Percentiles rank a stretch among this genome's conserved stretches.
These are phyloP conservation scores for Tinamus major DNA, from an alignment of 2,797 vertebrate genomes.

Conservation along the genomic window DNA sequence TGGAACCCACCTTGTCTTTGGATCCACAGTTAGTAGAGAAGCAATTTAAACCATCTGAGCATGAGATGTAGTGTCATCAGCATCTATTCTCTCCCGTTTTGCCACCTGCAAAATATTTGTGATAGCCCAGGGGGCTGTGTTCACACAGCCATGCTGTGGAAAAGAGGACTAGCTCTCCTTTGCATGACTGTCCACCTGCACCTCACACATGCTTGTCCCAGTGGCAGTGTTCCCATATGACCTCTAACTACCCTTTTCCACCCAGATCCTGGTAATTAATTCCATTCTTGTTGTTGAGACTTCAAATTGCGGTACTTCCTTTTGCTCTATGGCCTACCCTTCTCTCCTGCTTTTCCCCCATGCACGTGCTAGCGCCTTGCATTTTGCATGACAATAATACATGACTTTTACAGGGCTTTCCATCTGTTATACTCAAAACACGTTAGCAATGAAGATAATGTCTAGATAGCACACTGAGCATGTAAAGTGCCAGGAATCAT, in stretches of 20 bases:
- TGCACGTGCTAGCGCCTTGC: neutral
- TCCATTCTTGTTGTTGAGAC: neutral
- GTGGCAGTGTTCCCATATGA: neutral
- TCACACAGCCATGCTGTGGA: neutral
- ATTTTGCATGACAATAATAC: neutral
- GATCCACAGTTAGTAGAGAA: neutral
- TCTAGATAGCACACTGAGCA: neutral
- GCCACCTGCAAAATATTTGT: slow-evolving; percentile 13
- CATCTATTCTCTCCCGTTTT: slow-evolving; percentile 25
- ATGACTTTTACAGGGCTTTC: neutral
- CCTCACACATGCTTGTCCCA: neutral
- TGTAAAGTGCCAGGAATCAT: neutral
- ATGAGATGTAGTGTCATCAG: neutral
- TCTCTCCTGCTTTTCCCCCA: neutral
- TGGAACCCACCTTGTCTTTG: slow-evolving; percentile 42
- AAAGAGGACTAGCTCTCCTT: neutral
- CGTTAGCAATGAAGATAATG: neutral
- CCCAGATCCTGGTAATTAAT: neutral
- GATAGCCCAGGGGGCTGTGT: neutral
- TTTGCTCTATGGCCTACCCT: neutral
- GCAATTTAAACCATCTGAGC: slow-evolving; percentile 40
- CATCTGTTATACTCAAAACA: neutral
- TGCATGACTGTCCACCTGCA: neutral
- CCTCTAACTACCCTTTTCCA: neutral
- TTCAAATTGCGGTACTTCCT: neutral